Evolutionary conservation across 2,797 vertebrate species (phyloP).

Genomic region (Lithobates pipiens): DNA sequence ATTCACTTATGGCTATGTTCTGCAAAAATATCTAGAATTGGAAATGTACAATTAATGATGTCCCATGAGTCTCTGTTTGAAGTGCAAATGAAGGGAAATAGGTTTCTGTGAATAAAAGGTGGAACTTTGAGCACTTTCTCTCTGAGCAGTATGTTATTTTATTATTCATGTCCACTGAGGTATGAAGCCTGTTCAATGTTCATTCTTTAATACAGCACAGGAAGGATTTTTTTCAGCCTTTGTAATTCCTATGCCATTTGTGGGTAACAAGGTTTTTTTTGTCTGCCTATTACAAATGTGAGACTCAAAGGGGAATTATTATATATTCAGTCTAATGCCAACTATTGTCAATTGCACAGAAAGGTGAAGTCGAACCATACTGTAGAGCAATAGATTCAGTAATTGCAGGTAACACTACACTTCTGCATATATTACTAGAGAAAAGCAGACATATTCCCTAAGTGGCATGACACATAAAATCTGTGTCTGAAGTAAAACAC

Average conservation of each 20-base stretch:
- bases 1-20: conserved; percentile 24
- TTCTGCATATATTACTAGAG: background rate
- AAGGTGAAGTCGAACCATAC: background rate
- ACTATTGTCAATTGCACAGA: conserved; percentile 7
- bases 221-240: background rate
- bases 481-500: background rate
- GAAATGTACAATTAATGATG: conserved; percentile 46
- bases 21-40: conserved; percentile 30
- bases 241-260: conserved; percentile 29
- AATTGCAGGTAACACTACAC: background rate
- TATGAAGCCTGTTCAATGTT: conserved; percentile 8
- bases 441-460: background rate
- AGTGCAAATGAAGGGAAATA: conserved; percentile 45
- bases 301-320: conserved; percentile 33
- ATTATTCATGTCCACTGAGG: conserved; percentile 52
- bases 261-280: conserved; percentile 13
- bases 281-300: conserved; percentile 8
- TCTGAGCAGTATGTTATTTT: conserved; percentile 40
- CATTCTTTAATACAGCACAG: conserved; percentile 14
- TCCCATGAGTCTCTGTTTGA: conserved; percentile 50
- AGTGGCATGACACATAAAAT: background rate
- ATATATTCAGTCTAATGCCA: background rate
- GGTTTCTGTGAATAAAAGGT: conserved; percentile 34
- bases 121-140: conserved; percentile 40
- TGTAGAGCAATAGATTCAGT: background rate